phyloP scores from a whole-genome alignment of 1,140 invertebrate species.

The Drosophila suzukii region DNA sequence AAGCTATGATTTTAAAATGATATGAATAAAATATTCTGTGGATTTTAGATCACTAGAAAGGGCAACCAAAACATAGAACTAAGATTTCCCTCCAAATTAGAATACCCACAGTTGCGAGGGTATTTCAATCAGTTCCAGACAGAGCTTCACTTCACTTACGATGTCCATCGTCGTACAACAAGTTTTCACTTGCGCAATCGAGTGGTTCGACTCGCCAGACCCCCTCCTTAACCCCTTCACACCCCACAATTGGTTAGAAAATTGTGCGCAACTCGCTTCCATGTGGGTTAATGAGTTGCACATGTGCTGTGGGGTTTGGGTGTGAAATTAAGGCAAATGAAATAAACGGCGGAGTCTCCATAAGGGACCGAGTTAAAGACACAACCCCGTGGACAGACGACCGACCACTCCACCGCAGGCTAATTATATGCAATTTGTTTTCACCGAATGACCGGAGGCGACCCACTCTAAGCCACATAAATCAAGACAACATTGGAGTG shows the following conservation, averaged over 20 bases:
- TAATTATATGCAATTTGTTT: constrained; percentile 61
- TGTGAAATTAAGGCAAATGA: constrained; percentile 48
- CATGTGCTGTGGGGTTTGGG: constrained; percentile 27
- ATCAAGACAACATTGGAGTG: constrained; percentile 42
- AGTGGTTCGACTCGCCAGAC: constrained; percentile 30
- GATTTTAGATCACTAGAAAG: no score
- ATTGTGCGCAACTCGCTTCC: constrained; percentile 15
- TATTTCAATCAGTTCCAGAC: constrained; percentile 14
- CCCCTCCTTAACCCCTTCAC: constrained; percentile 23
- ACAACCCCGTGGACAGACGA: constrained; percentile 5
- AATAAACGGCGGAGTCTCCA: constrained; percentile 37
- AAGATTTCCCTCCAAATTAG: background rate
- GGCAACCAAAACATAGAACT: no score
- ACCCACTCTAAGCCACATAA: constrained; percentile 37
- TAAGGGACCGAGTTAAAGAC: constrained; percentile 14
- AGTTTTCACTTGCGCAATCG: constrained; percentile 55
- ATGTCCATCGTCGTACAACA: constrained; percentile 44
- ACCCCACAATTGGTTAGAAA: constrained; percentile 7
- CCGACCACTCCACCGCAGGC: constrained; percentile 23
- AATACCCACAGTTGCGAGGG: constrained; percentile 13
- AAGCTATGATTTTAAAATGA: no score
- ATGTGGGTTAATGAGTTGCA: constrained; percentile 49
- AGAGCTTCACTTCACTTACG: constrained; percentile 17
- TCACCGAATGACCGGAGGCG: constrained; percentile 35
- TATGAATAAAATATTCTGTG: no score